Evolutionary conservation across 1,140 invertebrate species (phyloP).

Genomic region (Camponotus vicinus): DNA sequence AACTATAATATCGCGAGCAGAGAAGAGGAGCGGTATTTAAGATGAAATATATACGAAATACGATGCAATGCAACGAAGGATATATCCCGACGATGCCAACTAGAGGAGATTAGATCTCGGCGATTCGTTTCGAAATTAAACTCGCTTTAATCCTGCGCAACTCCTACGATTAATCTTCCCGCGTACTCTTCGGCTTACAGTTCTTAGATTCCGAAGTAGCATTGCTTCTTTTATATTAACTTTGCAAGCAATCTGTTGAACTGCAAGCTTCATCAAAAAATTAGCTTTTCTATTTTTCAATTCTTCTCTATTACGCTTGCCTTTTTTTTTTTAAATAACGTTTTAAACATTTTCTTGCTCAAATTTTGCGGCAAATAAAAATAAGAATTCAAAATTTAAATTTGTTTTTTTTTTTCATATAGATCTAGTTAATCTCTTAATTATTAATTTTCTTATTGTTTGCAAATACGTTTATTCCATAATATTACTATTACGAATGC

Average conservation of each 20-base stretch:
- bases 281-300: constrained; percentile 13
- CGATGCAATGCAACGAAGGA: constrained; percentile 41
- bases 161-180: constrained; percentile 64
- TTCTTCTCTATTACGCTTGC: not conserved
- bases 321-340: not conserved
- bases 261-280: constrained; percentile 10
- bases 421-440: too few species aligned
- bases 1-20: not conserved
- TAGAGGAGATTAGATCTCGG: constrained; percentile 69
- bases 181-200: constrained; percentile 62
- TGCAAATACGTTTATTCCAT: not conserved
- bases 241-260: constrained; percentile 23
- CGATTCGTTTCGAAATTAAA: constrained; percentile 65
- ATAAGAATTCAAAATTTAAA: not conserved
- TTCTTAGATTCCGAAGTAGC: constrained; percentile 55
- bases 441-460: not conserved
- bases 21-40: constrained; percentile 28
- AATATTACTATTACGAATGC: too few species aligned
- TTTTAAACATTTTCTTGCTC: not conserved
- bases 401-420: not conserved
- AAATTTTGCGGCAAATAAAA: too few species aligned
- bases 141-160: constrained; percentile 66
- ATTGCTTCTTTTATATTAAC: constrained; percentile 40
- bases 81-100: constrained; percentile 57
- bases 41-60: constrained; percentile 45